Evolutionary conservation across 1,140 invertebrate genomes (phyloP).

Genomic region (Coenobita brevimanus): DNA sequence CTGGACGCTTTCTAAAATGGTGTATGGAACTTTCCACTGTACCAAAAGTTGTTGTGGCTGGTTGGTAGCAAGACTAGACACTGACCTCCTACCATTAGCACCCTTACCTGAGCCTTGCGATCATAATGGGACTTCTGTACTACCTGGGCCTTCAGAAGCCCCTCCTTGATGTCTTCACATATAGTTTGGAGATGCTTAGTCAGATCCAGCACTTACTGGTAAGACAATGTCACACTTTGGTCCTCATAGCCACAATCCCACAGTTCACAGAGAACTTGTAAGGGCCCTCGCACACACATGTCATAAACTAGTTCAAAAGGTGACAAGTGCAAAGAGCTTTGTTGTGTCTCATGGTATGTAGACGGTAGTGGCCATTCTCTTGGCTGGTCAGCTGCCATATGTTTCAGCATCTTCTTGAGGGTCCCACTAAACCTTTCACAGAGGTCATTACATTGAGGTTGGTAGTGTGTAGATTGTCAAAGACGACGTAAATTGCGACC

Average conservation of each 20-base stretch:
- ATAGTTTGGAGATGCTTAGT: background rate
- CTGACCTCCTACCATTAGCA: background rate
- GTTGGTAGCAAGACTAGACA: background rate
- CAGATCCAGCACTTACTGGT: background rate
- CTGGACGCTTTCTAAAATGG: background rate
- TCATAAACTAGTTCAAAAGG: constrained; percentile 14
- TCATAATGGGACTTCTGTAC: constrained; percentile 3
- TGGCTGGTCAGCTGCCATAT: too few relatives aligned
- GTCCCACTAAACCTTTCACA: too few relatives aligned
- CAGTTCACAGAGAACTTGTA: background rate
- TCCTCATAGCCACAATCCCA: background rate
- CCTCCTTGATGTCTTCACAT: background rate
- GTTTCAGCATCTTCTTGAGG: too few relatives aligned
- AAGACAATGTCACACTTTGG: background rate
- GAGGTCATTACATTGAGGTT: background rate
- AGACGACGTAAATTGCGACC: background rate
- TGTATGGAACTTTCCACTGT: background rate
- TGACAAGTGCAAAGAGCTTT: constrained; percentile 2
- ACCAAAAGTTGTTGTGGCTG: background rate
- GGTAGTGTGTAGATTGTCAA: background rate
- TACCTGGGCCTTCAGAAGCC: too few relatives aligned
- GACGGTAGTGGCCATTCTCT: background rate
- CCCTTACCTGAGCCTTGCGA: background rate
- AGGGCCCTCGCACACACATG: background rate
- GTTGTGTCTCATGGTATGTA: too few relatives aligned